Conservation (phyloP, 2,797 vertebrate species). For the Triplophysa yarkandensis region DNA sequence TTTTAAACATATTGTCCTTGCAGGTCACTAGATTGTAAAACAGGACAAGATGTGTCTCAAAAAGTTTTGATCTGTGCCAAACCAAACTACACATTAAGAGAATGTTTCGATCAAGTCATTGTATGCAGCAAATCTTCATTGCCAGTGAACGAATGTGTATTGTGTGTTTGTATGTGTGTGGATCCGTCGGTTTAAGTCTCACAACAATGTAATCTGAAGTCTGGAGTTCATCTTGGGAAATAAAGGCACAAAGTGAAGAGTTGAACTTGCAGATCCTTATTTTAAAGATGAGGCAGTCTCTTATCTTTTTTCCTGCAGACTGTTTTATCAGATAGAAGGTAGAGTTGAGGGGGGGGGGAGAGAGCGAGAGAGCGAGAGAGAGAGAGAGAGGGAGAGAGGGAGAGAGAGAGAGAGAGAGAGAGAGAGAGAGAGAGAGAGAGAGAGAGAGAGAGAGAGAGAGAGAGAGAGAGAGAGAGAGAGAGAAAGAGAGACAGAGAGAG, state of each 20-base stretch:
- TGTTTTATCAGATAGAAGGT: slow-evolving; percentile 72
- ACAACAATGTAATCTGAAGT: slow-evolving; percentile 42
- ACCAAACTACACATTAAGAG: slow-evolving; percentile 8
- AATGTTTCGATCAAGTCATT: slow-evolving; percentile 5
- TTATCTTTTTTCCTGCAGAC: slow-evolving; percentile 43
- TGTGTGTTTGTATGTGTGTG: slow-evolving; percentile 36
- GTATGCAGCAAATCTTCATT: slow-evolving; percentile 13
- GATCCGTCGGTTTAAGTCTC: slow-evolving; percentile 29
- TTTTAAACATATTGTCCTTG: neutral
- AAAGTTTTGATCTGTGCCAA: slow-evolving; percentile 30
- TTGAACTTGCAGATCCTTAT: neutral
- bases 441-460: neutral
- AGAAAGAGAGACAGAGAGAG: neutral
- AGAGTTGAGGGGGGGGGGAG: slow-evolving; percentile 14
- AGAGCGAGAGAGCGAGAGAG: neutral
- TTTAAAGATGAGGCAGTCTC: slow-evolving; percentile 7
- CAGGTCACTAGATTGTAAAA: neutral
- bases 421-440: neutral
- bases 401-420: slow-evolving; percentile 24
- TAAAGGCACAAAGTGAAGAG: slow-evolving; percentile 51
- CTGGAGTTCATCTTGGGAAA: slow-evolving; percentile 48
- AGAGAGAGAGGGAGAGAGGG: too few species aligned
- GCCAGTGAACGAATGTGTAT: slow-evolving; percentile 19
- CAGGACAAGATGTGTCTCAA: slow-evolving; percentile 1
- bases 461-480: neutral